Evolutionary conservation across 2,888 invertebrate genomes (phyloP).

Genomic region (Netelia inedita): DNA sequence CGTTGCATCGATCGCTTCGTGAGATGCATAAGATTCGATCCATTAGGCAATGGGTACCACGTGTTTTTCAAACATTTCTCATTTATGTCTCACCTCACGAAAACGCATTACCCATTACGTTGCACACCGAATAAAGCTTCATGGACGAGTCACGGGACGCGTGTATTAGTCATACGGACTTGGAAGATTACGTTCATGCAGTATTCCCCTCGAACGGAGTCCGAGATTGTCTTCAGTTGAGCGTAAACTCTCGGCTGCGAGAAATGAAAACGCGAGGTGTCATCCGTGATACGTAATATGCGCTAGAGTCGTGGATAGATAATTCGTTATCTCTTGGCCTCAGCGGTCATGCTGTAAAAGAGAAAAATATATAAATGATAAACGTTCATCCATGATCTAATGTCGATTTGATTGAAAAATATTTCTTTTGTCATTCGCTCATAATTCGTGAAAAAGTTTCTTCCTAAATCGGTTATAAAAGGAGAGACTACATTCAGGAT

Average conservation of each 20-base stretch:
- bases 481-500: too few species aligned
- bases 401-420: not conserved
- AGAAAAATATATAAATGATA: not conserved
- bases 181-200: not conserved
- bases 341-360: too few species aligned
- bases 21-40: slow-evolving; percentile 33
- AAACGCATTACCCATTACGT: slow-evolving; percentile 2
- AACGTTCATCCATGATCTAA: not conserved
- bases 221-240: slow-evolving; percentile 51
- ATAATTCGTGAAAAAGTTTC: too few species aligned
- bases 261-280: slow-evolving; percentile 35
- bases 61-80: not conserved
- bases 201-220: not conserved
- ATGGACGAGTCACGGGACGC: slow-evolving; percentile 37
- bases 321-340: too few species aligned
- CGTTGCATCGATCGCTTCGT: not conserved
- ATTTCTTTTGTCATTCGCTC: slow-evolving; percentile 12
- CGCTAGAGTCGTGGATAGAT: too few species aligned
- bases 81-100: slow-evolving; percentile 3
- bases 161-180: slow-evolving; percentile 50
- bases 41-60: slow-evolving; percentile 8
- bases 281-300: not conserved
- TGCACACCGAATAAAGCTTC: slow-evolving; percentile 46
- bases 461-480: too few species aligned
- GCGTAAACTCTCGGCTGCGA: slow-evolving; percentile 44